phyloP scores from a whole-genome alignment of 1,140 invertebrate genomes.

The Zeugodacus cucurbitae region DNA sequence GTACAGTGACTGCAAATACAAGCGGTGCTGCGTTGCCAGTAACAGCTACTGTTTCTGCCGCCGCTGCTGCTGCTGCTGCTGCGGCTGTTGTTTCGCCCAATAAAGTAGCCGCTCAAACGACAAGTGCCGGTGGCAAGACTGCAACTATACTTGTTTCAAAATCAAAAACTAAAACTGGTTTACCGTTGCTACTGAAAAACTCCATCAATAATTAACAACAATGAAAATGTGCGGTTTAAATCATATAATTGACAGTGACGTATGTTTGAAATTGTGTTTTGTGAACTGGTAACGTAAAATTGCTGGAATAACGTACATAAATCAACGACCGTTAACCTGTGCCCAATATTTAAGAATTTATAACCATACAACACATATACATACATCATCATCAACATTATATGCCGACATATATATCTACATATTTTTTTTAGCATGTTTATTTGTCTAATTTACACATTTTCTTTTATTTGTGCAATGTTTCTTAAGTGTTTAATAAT shows the following conservation, averaged over 20 bases:
- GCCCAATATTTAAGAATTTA: conserved; percentile 41
- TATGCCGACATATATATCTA: neutral
- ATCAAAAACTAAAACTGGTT: conserved; percentile 67
- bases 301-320: conserved; percentile 10
- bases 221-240: neutral
- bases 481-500: neutral
- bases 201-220: conserved; percentile 63
- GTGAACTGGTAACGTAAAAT: neutral
- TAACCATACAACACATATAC: conserved; percentile 26
- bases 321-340: conserved; percentile 36
- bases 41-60: neutral
- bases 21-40: neutral
- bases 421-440: neutral
- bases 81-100: conserved; percentile 33
- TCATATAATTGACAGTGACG: neutral
- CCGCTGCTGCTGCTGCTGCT: conserved; percentile 45
- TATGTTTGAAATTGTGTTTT: neutral
- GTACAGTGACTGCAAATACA: conserved; percentile 29
- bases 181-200: conserved; percentile 65
- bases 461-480: conserved; percentile 3
- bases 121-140: conserved; percentile 54
- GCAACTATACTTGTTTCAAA: conserved; percentile 66
- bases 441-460: neutral
- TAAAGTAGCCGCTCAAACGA: conserved; percentile 10
- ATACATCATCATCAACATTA: neutral